Base-by-base conservation (phyloP, 2,113 vertebrate genomes). In the Nyctereutes procyonoides region DNA sequence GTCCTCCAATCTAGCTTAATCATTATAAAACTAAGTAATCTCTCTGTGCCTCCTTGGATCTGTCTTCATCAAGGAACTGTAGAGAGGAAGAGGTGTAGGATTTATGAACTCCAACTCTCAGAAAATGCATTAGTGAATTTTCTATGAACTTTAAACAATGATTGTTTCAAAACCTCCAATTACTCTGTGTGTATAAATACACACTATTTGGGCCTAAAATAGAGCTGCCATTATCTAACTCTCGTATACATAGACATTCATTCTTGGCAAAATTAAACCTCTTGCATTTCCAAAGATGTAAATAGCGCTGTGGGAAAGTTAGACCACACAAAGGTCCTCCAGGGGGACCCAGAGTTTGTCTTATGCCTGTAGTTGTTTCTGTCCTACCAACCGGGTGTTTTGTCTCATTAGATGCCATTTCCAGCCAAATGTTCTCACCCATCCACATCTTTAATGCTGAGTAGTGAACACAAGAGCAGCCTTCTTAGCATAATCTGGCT, bases 1-100 rank as follows among this genome's bases (percentile, higher is more conserved):
- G 38, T 60, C 48, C 53, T 92, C 38, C 10, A 82, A 38, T 76
- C 20, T 53, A 53, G 12, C 17, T 58, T 85, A 17, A 83, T 17
- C 13, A 94, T 81, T 76, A 81, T 87, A 93, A 97, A 94, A 88
- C 17, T 73, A 94, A 67, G 43, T 43, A 43, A 67, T 92, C 14
- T 12, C 32, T 55, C 76, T 97, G 91, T 91, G 53, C 65, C 22
- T 89, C 77, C 55, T 67, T 81, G 62, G 88, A 55, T 90, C 73
- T 96, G 19, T 56, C 35, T 93, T 96, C 60, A 56, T 63, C 30
- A 71, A 88, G 65, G 20, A 88, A 77, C 7, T 65, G 0, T 20
- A 79, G 38, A 65, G 71, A 56, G 73, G 35, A 7, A 90, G 7
- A 73, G 8, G 17, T 32, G 3, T 1, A 90, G 80, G 9, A 28